Conservation (phyloP, 2,113 vertebrate species). For the Arothron firmamentum region DNA sequence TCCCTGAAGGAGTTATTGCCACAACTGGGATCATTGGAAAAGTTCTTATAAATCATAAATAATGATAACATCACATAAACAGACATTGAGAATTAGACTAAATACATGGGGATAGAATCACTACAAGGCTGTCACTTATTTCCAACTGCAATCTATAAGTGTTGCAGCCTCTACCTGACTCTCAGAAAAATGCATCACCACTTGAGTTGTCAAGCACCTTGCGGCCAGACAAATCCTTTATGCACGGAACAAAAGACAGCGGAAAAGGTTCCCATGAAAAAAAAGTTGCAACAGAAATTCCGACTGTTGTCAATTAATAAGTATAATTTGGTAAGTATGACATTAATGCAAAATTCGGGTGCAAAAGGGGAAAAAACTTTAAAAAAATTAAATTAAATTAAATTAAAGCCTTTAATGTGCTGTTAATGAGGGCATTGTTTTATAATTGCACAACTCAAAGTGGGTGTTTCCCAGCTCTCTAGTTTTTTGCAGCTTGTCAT, state of each 20-base stretch:
- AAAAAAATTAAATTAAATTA: too few species aligned
- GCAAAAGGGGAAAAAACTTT: too few species aligned
- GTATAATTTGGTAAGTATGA: too few species aligned
- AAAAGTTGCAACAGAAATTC: slow-evolving; percentile 2
- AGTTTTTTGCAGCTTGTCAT: slow-evolving; percentile 30
- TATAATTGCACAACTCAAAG: slow-evolving; percentile 18
- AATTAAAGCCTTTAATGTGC: not conserved
- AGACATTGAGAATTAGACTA: too few species aligned
- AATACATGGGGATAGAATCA: too few species aligned
- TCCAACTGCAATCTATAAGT: too few species aligned
- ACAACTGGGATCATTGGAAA: too few species aligned
- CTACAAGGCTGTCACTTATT: too few species aligned
- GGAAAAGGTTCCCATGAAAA: slow-evolving; percentile 10
- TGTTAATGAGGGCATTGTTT: not conserved
- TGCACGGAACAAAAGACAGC: slow-evolving; percentile 33
- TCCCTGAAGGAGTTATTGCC: slow-evolving; percentile 10
- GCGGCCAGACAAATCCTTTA: slow-evolving; percentile 31
- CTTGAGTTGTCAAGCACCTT: too few species aligned
- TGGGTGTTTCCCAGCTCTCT: not conserved
- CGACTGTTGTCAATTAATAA: not conserved
- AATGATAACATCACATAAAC: not conserved
- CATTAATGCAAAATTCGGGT: not conserved
- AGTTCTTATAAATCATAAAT: too few species aligned
- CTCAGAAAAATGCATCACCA: slow-evolving; percentile 21
- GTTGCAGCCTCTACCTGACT: slow-evolving; percentile 10